A percentile compares a stretch with the other conserved stretches of the same genome.
phyloP scores from a whole-genome alignment of 2,888 invertebrate genomes.

The Trissolcus brochymenae region DNA sequence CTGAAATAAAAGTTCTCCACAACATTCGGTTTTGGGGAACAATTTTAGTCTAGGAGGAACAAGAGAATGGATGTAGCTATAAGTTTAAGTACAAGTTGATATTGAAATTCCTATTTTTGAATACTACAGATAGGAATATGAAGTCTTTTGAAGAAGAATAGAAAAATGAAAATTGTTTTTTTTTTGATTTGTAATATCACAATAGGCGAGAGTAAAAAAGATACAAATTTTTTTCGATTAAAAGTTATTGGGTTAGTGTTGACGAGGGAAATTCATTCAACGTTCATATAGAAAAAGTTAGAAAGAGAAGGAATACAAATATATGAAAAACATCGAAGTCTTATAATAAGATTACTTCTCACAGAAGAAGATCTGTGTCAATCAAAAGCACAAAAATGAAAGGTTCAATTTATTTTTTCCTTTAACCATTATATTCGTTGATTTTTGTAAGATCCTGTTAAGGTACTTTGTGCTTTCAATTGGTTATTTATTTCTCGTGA shows the following conservation, averaged over 20 bases:
- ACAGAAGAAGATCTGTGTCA: background rate
- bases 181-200: conserved; percentile 32
- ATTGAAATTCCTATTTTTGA: background rate
- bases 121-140: conserved; percentile 11
- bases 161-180: conserved; percentile 33
- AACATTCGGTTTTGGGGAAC: background rate
- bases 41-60: background rate
- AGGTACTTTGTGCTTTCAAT: background rate
- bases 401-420: too few relatives aligned
- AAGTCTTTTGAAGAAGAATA: conserved; percentile 14
- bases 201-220: conserved; percentile 47
- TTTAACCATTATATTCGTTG: too few relatives aligned
- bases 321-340: background rate
- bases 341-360: too few relatives aligned
- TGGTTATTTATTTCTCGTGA: background rate
- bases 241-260: conserved; percentile 8
- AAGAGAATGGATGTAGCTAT: conserved; percentile 12
- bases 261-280: conserved; percentile 11
- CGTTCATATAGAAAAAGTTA: conserved; percentile 31
- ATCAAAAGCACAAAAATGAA: too few relatives aligned
- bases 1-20: too few relatives aligned
- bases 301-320: conserved; percentile 1
- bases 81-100: conserved; percentile 1
- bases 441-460: too few relatives aligned
- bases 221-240: conserved; percentile 30